Base-by-base conservation (phyloP, 2,797 vertebrate genomes). In the Sorex maritimensis region DNA sequence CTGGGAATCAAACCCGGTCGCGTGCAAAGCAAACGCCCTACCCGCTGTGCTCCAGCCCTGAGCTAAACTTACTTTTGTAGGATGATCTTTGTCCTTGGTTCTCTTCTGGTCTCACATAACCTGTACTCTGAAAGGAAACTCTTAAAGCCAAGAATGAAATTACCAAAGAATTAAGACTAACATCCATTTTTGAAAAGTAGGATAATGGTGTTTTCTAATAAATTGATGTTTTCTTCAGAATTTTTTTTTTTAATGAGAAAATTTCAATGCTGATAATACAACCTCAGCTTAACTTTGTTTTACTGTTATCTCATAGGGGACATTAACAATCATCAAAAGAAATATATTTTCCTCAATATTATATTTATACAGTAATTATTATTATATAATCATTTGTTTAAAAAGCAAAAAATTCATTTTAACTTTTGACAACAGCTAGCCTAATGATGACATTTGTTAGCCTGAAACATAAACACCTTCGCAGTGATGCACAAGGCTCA, bases 181-280 rank as follows among this genome's bases (percentile, higher is more conserved):
- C 41, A 75, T 72, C 38, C 12, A 73, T 68, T 44, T 90, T 84
- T 92, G 67, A 93, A 86, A 94, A 77, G 67, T 81, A 86, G 21
- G 12, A 78, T 88, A 86, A 77, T 81, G n/a, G 34, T 28, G 1
- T 72, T 94, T 95, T 79, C 88, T 92, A 79, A 81, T 71, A 85
- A 73, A 81, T 34, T 46, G 19, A 78, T 85, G 65, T 68, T 81
- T 81, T 93, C 24, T 84, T 90, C 77, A 67, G 80, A 96, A 87
- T 52, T 67, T 84, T 6, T 14, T 14, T 88, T 73, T 78, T 92
- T 68, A 86, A 13, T 91, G 15, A 5, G 67, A 79, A 74, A 91
- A 82, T 52, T 69, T 73, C 49, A 88, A 19, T 79, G 17, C 67
- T 93, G 88, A 88, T 55, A 85, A 44, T 69, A 6, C 81, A 91